Evolutionary conservation across 2,797 vertebrate genomes (phyloP), one percentile per base, ranked within the genome.

Genomic region (Paramormyrops hopkinsi): DNA sequence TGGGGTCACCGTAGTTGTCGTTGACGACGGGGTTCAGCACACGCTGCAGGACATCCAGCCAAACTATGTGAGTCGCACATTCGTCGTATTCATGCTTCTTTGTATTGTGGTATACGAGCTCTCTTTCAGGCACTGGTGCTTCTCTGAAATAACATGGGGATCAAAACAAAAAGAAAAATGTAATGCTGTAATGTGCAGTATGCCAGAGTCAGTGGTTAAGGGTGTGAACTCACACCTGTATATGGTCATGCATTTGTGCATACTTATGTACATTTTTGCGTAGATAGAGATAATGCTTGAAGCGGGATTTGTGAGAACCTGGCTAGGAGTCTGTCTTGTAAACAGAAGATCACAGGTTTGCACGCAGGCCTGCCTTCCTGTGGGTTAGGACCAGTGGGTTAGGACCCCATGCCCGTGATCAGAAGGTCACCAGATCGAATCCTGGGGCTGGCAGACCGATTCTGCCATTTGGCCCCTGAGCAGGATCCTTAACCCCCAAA

Each of bases 1-100:
- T 0, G 98, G 98, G 0, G 97, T 99, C 92, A 99, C 98, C 0
- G 98, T 99, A 91, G 99, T 99, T 73, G 99, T 99, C 2, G 98
- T 99, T 22, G 99, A 99, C 0, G 99, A 99, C 0, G 99, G 99
- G 0, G 96, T 99, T 89, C 96, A 99, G 83, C 97, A 99, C 95
- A 98, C 97, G 2, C 92, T 98, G 91, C 93, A 94, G 91, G 98
- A 99, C 92, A 98, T 99, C 86, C 96, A 98, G 90, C 96, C 97
- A 25, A 99, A 99, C 92, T 99, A 99, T 3, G 99, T 99, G 93
- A 97, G 95, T 93, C 25, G 50, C 12, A 1, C 25, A 12, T 87
- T 33, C 14, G 44, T 1, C 19, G 11, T 56, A 59, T 69, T 12
- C 12, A 29, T 50, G 2, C 25, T 51, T 56, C 6, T 29, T 79